phyloP scores from a whole-genome alignment of 64 coral and sea anemone genomes.

The Stichodactyla mertensii region DNA sequence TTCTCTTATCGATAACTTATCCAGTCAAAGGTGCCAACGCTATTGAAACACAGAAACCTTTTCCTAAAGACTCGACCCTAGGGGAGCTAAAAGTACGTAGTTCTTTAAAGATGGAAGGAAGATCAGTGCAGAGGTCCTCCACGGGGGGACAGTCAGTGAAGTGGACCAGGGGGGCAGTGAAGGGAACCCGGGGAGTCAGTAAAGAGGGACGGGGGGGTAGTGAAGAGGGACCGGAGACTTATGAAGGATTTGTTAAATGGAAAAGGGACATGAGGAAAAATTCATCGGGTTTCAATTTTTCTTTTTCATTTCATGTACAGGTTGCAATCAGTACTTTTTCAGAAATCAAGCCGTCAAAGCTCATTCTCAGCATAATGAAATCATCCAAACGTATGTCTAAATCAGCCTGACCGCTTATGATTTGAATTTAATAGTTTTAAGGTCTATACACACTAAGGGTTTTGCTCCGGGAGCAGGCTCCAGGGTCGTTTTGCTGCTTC shows the following conservation, averaged over 20 bases:
- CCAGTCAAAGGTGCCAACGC: constrained; percentile 16
- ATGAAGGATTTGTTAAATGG: no score
- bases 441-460: no score
- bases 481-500: no score
- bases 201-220: no score
- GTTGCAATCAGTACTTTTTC: constrained; percentile 1
- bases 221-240: no score
- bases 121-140: no score
- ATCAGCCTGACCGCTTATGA: no score
- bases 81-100: constrained; percentile 33
- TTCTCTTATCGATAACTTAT: constrained; percentile 28
- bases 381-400: constrained; percentile 12
- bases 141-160: no score
- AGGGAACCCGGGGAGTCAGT: no score
- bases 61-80: constrained; percentile 40
- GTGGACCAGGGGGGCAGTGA: no score
- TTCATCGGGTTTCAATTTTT: background rate
- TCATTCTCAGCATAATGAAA: constrained; percentile 17
- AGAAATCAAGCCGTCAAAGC: constrained; percentile 13
- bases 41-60: constrained; percentile 37
- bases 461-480: no score
- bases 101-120: background rate
- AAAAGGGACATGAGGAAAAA: background rate
- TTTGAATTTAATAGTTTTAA: no score
- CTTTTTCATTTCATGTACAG: background rate